Conservation (phyloP, 2,888 invertebrate species). For the Perizoma flavofasciatum region DNA sequence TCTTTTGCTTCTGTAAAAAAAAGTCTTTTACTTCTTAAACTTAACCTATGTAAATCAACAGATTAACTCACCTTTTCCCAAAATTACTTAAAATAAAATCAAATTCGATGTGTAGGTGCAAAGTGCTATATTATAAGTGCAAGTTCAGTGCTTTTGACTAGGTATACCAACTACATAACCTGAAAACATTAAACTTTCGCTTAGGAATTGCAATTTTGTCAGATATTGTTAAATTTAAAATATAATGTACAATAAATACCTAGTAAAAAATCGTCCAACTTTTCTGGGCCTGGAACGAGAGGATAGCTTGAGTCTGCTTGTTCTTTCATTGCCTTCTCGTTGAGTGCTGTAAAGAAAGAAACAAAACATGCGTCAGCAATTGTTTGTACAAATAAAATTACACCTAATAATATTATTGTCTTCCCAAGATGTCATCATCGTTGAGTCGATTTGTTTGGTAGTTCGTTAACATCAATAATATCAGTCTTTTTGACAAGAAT, state of each 20-base stretch:
- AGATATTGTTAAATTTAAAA: background rate
- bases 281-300: constrained; percentile 37
- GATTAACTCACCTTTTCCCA: constrained; percentile 25
- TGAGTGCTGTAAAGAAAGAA: constrained; percentile 36
- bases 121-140: constrained; percentile 60
- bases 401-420: no score
- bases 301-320: constrained; percentile 25
- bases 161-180: constrained; percentile 69
- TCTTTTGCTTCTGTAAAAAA: constrained; percentile 37
- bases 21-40: constrained; percentile 6
- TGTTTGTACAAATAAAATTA: no score
- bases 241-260: constrained; percentile 38
- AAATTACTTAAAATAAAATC: constrained; percentile 21
- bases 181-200: constrained; percentile 49
- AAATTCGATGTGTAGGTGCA: constrained; percentile 39
- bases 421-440: no score
- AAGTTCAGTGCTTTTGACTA: constrained; percentile 48
- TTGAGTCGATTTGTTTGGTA: no score
- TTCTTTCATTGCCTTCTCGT: constrained; percentile 28
- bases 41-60: background rate
- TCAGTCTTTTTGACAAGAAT: no score
- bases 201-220: background rate
- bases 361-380: background rate
- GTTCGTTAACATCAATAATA: no score
- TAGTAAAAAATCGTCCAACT: constrained; percentile 39